A percentile compares a stretch with the other conserved stretches of the same genome.
phyloP scores from a whole-genome alignment of 2,797 vertebrate species.

The Eurystomus glaucurus region DNA sequence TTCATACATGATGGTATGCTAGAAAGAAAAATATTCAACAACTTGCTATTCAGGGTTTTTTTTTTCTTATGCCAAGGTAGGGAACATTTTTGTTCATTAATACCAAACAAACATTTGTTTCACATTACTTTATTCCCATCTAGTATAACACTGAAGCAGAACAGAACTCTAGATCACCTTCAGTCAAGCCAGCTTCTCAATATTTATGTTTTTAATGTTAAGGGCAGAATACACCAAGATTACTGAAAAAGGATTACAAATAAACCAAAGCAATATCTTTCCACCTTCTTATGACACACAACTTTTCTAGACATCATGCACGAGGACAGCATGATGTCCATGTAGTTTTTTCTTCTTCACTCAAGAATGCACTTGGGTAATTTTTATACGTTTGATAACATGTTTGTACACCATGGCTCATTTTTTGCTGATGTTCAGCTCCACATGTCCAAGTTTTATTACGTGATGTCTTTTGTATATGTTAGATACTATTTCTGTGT shows the following conservation, averaged over 20 bases:
- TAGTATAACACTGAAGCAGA: slow-evolving; percentile 37
- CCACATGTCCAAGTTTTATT: not conserved
- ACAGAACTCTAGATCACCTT: slow-evolving; percentile 16
- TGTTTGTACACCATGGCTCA: not conserved
- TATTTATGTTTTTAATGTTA: not conserved
- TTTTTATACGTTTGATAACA: not conserved
- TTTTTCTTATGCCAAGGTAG: slow-evolving; percentile 5
- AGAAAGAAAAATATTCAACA: not conserved
- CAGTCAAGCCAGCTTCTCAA: not conserved
- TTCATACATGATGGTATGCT: not conserved
- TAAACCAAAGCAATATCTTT: not conserved
- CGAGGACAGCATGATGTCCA: not conserved
- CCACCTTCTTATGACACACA: not conserved
- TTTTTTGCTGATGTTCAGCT: not conserved
- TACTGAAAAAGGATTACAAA: not conserved
- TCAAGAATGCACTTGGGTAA: not conserved
- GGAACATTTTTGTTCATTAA: slow-evolving; percentile 44
- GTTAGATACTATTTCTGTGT: not conserved
- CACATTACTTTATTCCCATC: slow-evolving; percentile 4
- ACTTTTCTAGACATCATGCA: not conserved
- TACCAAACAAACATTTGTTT: slow-evolving; percentile 23
- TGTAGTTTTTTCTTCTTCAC: not conserved
- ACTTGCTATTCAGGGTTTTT: slow-evolving; percentile 4
- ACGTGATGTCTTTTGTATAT: not conserved
- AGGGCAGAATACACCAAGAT: not conserved